phyloP scores from a whole-genome alignment of 2,113 vertebrate genomes.

The Psophia crepitans region DNA sequence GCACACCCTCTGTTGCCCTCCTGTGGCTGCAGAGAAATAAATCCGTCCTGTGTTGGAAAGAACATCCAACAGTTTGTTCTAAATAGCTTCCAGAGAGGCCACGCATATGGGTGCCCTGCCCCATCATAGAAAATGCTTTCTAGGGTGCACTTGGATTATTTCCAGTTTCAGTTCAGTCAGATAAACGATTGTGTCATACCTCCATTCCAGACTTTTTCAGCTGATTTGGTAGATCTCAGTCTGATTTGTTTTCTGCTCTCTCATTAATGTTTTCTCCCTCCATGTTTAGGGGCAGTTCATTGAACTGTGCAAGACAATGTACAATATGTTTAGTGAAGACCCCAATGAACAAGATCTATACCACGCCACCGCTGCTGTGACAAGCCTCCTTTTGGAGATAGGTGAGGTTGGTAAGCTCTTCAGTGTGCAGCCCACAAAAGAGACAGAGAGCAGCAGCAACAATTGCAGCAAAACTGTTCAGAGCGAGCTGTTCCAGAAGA shows the following conservation, averaged over 20 bases:
- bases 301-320: constrained; percentile 95
- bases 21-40: not conserved
- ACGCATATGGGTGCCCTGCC: not conserved
- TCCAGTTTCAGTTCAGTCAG: not conserved
- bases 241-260: not conserved
- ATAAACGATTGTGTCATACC: not conserved
- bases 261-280: not conserved
- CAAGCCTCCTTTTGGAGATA: constrained; percentile 95
- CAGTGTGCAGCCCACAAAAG: constrained; percentile 38
- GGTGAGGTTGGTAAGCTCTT: constrained; percentile 96
- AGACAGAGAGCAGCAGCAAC: not conserved
- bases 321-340: constrained; percentile 98
- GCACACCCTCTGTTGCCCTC: not conserved
- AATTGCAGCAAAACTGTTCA: constrained; percentile 12
- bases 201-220: not conserved
- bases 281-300: constrained; percentile 90
- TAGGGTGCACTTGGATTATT: not conserved
- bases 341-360: constrained; percentile 92
- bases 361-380: constrained; percentile 93
- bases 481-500: constrained; percentile 59
- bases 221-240: not conserved
- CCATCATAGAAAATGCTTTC: not conserved
- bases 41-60: not conserved
- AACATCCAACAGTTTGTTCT: not conserved
- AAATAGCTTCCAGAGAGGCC: not conserved